Percentiles rank a stretch among this genome's conserved stretches.
Evolutionary conservation across 2,113 vertebrate genomes (phyloP).

Genomic region (Mesitornis unicolor): DNA sequence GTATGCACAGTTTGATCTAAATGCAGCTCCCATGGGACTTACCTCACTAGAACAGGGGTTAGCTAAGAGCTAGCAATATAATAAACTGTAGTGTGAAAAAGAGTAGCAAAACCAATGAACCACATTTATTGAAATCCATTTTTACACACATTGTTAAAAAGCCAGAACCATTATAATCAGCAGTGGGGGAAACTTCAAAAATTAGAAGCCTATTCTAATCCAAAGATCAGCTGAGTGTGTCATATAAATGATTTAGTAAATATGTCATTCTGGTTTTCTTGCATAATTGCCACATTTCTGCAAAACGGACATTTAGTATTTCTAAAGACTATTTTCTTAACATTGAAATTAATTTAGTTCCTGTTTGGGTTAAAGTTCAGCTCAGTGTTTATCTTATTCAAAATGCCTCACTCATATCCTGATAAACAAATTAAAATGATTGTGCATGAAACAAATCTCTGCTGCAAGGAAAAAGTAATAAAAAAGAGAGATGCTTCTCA

Average conservation of each 20-base stretch:
- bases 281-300: neutral
- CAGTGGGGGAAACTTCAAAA: neutral
- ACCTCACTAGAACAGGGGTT: neutral
- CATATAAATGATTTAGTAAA: neutral
- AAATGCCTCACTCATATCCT: neutral
- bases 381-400: conserved; percentile 14
- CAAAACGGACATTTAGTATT: neutral
- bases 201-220: neutral
- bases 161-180: neutral
- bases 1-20: neutral
- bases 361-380: neutral
- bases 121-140: neutral
- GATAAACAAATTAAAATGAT: conserved; percentile 37
- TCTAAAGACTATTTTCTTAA: neutral
- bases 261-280: neutral
- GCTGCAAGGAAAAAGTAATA: neutral
- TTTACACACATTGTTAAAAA: neutral
- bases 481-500: neutral
- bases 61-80: neutral
- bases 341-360: neutral
- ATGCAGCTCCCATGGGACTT: neutral
- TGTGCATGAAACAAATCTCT: conserved; percentile 8
- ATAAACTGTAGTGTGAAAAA: neutral
- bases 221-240: neutral
- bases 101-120: neutral